These are phyloP conservation scores for Lycodopsis pacificus DNA, from an alignment of 2,797 vertebrate genomes.

Conservation along the genomic window DNA sequence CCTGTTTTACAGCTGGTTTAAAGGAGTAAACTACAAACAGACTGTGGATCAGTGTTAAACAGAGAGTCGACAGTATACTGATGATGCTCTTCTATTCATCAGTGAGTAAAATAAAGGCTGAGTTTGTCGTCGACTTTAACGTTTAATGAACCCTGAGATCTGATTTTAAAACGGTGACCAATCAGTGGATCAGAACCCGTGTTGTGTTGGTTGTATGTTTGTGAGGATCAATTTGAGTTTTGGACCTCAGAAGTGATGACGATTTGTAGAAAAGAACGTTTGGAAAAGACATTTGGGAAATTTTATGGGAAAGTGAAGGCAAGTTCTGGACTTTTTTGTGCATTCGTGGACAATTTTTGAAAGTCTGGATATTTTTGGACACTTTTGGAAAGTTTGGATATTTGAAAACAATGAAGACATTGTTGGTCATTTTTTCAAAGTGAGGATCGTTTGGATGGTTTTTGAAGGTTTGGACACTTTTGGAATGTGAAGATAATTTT, in stretches of 20 bases:
- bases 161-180: background rate
- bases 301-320: background rate
- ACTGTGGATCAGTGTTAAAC: background rate
- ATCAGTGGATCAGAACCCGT: background rate
- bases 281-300: background rate
- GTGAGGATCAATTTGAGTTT: background rate
- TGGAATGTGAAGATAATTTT: too few relatives aligned
- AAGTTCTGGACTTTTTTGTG: background rate
- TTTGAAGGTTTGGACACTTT: background rate
- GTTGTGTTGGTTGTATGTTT: background rate
- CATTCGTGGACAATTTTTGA: background rate
- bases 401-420: background rate
- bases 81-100: background rate
- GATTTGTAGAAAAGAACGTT: background rate
- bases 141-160: background rate
- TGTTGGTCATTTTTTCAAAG: background rate
- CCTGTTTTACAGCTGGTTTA: constrained; percentile 6
- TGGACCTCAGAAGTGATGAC: background rate
- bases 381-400: background rate
- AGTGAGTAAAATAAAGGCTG: background rate
- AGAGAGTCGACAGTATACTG: background rate
- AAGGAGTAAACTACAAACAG: background rate
- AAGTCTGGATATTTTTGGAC: background rate
- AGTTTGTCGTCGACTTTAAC: background rate
- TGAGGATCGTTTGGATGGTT: too few relatives aligned